Base-by-base conservation (phyloP, 1,140 invertebrate genomes). In the Galleria mellonella region DNA sequence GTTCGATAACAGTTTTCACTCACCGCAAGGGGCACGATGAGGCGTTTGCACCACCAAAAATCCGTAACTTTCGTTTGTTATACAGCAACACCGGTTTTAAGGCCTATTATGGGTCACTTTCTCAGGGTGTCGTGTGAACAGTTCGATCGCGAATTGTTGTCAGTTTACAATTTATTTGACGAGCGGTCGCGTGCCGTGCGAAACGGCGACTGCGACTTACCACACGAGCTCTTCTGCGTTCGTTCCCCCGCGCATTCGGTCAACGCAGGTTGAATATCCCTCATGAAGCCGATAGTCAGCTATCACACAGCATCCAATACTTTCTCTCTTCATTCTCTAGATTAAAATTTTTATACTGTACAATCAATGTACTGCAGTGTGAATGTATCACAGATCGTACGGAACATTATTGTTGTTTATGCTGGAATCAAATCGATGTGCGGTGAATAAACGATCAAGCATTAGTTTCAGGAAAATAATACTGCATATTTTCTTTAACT, bases 151-250 rank as follows among this genome's bases (percentile, higher is more conserved):
- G 59, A 56, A 57, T 35, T 39, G 30, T 30, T 37, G 55, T 68
- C 69, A 55, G 66, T 58, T 70, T 51, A 46, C 63, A 56, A 55
- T 51, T 23, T 23, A 2, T 23, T 39, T 36, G 30, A 50, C 42
- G 51, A 29, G 66, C 61, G 60, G 61, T 60, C 59, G 53, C 76
- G 66, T 57, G 67, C 69, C 57, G 39, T 45, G 50, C 55, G 60
- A 68, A 70, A 65, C 64, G 65, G 47, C 68, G 76, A 81, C 76
- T 79, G 71, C n/a, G 45, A 49, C 46, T 35, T 31, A 31, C 14
- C 32, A 38, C 31, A 32, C 51, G 35, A n/a, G n/a, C n/a, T n/a
- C n/a, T n/a, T n/a, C 11, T 44, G 57, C 56, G 68, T 62, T 55
- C 67, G 60, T 72, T 69, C 67, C 62, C 59, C 63, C 53, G 58